These are phyloP conservation scores for Pyrocephalus nanus DNA, from an alignment of 2,797 vertebrate genomes.

Conservation along the genomic window DNA sequence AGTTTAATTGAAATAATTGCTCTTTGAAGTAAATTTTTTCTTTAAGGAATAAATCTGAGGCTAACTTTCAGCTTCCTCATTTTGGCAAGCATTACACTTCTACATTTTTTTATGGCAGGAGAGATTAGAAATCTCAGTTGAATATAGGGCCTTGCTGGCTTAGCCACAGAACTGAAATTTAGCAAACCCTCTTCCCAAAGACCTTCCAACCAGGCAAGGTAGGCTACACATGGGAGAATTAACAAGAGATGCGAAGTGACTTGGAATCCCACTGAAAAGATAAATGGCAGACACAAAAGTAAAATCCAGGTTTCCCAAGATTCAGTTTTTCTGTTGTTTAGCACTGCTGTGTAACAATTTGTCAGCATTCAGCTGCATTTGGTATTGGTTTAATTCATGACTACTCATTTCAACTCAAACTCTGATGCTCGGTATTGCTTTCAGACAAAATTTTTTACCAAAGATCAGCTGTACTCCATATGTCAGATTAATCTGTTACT, in stretches of 20 bases:
- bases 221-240: background rate
- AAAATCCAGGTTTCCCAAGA: background rate
- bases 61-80: background rate
- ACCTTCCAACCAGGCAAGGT: background rate
- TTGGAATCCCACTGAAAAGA: background rate
- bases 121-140: background rate
- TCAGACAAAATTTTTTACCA: background rate
- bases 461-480: background rate
- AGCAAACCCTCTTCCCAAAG: background rate
- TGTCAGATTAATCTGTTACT: background rate
- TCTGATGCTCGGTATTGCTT: background rate
- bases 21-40: background rate
- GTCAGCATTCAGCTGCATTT: background rate
- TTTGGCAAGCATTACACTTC: background rate
- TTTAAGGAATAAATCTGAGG: background rate
- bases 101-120: background rate
- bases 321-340: background rate
- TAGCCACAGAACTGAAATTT: background rate
- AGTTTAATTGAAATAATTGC: background rate
- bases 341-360: background rate
- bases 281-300: background rate
- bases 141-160: background rate
- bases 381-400: background rate
- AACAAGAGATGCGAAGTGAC: background rate
- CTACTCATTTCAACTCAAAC: background rate